Base-by-base conservation (phyloP, 2,113 vertebrate species). In the Percina caprodes region DNA sequence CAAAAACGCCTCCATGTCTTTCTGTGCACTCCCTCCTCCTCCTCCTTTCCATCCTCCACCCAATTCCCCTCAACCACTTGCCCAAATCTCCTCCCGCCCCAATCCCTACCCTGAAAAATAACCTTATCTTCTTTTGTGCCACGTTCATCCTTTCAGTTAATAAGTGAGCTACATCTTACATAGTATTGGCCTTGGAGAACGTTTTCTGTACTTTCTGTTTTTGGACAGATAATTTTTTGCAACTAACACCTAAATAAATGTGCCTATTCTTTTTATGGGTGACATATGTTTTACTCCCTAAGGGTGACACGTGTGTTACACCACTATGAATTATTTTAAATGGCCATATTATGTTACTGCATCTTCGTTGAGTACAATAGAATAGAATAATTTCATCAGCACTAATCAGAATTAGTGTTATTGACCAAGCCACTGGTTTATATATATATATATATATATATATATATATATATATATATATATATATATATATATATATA, bases 121-220 rank as follows among this genome's bases (percentile, higher is more conserved):
- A 65, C 19, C 87, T 84, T 70, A 75, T 80, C 80, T 85, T 45
- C 54, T 18, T 15, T 19, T 80, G 68, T 80, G 51, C 58, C 51
- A 56, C 1, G 13, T 79, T 61, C 18, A 33, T 35, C 30, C 49
- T 42, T 52, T 61, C 24, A 52, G 82, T 81, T 79, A 78, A 75
- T 88, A 71, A 75, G 67, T 71, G 68, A 81, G n/a, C 65, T 23
- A 69, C n/a, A 9, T 63, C 11, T 56, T 21, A 18, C 30, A 48
- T 63, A 11, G 19, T 49, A 46, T 39, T 26, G 21, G 21, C 68
- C 62, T 14, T 26, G 3, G 3, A 33, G 30, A 33, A 24, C 42
- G 30, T 52, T 30, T 13, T n/a, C 5, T 49, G 15, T 12, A 18
- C 3, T 30, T 30, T 35, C 3, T 21, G 3, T 42, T 82, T 65